These are phyloP conservation scores for Panagrolaimus sp. DNA, from an alignment of 1,140 invertebrate genomes.

Conservation along the genomic window DNA sequence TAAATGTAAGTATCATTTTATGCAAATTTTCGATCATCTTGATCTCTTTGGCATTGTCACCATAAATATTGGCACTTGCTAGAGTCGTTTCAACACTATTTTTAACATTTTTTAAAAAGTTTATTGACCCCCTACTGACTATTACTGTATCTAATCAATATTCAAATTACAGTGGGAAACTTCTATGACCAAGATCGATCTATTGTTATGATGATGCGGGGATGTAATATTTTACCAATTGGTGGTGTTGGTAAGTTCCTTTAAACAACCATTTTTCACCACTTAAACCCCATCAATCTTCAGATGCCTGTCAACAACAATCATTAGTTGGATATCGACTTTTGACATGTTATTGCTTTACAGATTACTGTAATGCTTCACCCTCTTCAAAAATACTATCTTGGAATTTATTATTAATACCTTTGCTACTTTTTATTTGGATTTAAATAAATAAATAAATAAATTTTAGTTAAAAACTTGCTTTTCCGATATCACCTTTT, in stretches of 20 bases:
- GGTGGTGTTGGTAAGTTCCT: conserved; percentile 30
- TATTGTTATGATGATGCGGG: conserved; percentile 41
- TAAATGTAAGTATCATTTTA: conserved; percentile 36
- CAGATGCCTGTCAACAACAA: conserved; percentile 44
- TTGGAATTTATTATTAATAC: conserved; percentile 6
- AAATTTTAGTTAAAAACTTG: conserved; percentile 18
- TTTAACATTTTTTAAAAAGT: no score
- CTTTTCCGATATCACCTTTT: conserved; percentile 85
- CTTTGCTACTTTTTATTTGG: conserved; percentile 22
- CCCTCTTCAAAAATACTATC: background rate
- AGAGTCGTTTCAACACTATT: no score
- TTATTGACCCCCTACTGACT: no score
- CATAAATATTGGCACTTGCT: no score
- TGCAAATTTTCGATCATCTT: no score
- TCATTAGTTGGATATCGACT: conserved; percentile 33
- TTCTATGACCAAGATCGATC: conserved; percentile 43
- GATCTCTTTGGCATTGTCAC: no score
- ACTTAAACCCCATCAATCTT: no score
- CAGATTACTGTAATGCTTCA: conserved; percentile 40
- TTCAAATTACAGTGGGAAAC: conserved; percentile 41
- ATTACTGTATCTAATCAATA: conserved; percentile 19
- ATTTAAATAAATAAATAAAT: conserved; percentile 13
- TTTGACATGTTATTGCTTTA: conserved; percentile 41
- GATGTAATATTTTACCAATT: conserved; percentile 47
- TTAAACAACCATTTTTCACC: no score